Evolutionary conservation across 2,888 invertebrate genomes (phyloP).

Genomic region (Ornithoptera priamus): DNA sequence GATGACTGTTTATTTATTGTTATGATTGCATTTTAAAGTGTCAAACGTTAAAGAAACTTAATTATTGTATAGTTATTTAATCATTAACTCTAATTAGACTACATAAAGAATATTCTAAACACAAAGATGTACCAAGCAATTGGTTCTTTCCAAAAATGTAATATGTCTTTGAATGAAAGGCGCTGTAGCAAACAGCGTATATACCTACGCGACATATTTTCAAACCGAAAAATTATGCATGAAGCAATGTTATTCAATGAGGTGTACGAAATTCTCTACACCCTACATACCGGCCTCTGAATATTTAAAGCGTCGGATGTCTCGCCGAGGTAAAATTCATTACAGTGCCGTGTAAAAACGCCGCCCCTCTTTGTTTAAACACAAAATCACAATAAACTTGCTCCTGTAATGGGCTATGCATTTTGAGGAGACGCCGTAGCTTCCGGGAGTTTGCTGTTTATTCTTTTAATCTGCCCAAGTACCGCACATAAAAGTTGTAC

Average conservation of each 20-base stretch:
- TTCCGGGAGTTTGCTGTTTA: slow-evolving; percentile 44
- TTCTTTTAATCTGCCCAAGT: slow-evolving; percentile 49
- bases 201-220: slow-evolving; percentile 37
- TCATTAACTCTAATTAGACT: too few species aligned
- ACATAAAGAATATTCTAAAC: too few species aligned
- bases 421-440: slow-evolving; percentile 54
- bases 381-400: slow-evolving; percentile 76
- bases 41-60: too few species aligned
- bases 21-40: too few species aligned
- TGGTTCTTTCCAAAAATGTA: background rate
- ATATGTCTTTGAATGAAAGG: background rate
- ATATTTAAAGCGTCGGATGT: slow-evolving; percentile 68
- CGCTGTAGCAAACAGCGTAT: background rate
- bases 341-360: slow-evolving; percentile 64
- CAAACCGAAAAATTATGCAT: slow-evolving; percentile 67
- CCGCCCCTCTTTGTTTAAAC: slow-evolving; percentile 73
- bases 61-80: too few species aligned
- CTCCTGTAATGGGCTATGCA: slow-evolving; percentile 69
- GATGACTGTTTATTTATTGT: too few species aligned
- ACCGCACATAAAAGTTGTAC: slow-evolving; percentile 24
- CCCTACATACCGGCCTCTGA: slow-evolving; percentile 58
- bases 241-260: slow-evolving; percentile 77
- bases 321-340: slow-evolving; percentile 64
- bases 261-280: slow-evolving; percentile 59
- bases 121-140: background rate